Base-by-base conservation (phyloP, 2,113 vertebrate genomes). In the Apodemus speciosus region DNA sequence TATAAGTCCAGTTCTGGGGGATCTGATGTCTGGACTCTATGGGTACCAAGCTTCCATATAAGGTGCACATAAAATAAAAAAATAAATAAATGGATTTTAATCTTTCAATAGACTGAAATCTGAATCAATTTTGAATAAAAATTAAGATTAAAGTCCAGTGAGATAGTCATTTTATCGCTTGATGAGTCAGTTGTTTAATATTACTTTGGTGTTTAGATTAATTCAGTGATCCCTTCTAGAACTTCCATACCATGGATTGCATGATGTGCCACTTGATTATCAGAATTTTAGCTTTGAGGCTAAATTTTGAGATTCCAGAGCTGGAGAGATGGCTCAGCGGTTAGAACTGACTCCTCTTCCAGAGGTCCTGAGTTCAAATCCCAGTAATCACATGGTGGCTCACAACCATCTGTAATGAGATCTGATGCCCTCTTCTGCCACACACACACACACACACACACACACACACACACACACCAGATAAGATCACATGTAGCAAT, bases 151-250 rank as follows among this genome's bases (percentile, higher is more conserved):
- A 81, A 68, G 32, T 46, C 51, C 40, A 58, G 79, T 91, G 69
- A 2, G 20, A n/a, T 27, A 80, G 80, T 25, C 40, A 80, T 92
- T 89, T 75, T 92, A 92, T 64, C 43, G 89, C 66, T n/a, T 25
- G 32, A 89, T 60, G 25, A 89, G 23, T 64, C 58, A 81, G 20
- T 84, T 92, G 32, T 60, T 95, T 75, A 91, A 73, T 84, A 66
- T 62, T 87, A 38, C 32, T 27, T 76, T 14, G 91, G 4, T 76
- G 86, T 69, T 92, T 83, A 62, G 89, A 69, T 84, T 49, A n/a
- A 90, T 72, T 81, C 51, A 72, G 66, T 86, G 35, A 7, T 32
- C 30, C 64, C 64, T 66, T 66, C 30, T 66, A 66, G 30, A 66
- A 66, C 30, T 66, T 66, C 64, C 64, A 64, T 32, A 10, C 10